Base-by-base conservation (phyloP, 2,797 vertebrate genomes). In the Pelodytes ibericus region DNA sequence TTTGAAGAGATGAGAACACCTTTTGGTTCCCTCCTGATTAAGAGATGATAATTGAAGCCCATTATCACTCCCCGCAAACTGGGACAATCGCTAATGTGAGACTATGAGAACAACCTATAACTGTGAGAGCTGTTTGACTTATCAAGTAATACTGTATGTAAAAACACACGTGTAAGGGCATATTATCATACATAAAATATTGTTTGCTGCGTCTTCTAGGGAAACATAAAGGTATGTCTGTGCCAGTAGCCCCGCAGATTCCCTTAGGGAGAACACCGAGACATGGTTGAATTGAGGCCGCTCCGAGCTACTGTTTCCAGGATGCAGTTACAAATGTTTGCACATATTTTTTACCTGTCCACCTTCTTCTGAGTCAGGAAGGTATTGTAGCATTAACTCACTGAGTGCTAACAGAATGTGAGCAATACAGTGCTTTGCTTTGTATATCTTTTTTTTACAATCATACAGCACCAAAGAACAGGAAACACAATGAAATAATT, bases 221-320 rank as follows among this genome's bases (percentile, higher is more conserved):
- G 31, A 27, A 36, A 57, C 49, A 63, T 76, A 58, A 76, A 47
- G n/a, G 44, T 70, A 76, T 31, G 66, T 70, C 74, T 76, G 36
- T 30, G 6, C 20, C 49, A 44, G 41, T 15, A 44, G 41, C 27
- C 29, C 18, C 33, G 59, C 18, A 29, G 57, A 27, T 71, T 44
- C 60, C 74, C 68, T 44, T 30, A 70, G 74, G 74, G 59, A 44
- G n/a, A 58, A 77, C 44, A 62, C 18, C 18, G 31, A 77, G 67
- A 53, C 65, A 58, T 10, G 5, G 11, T 39, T 33, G 29, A 56
- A 53, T 27, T 22, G 0, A 27, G 20, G 29, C 39, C 29, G 24
- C n/a, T 36, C 15, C 8, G 22, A 22, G 18, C 13, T 69, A 15
- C 31, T 8, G 31, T 63, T 47, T 70, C 22, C n/a, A 53, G 49